Percentiles rank a stretch among this genome's conserved stretches.
These are phyloP conservation scores for Stegana nigrithorax DNA, from an alignment of 2,888 invertebrate species.

Conservation along the genomic window DNA sequence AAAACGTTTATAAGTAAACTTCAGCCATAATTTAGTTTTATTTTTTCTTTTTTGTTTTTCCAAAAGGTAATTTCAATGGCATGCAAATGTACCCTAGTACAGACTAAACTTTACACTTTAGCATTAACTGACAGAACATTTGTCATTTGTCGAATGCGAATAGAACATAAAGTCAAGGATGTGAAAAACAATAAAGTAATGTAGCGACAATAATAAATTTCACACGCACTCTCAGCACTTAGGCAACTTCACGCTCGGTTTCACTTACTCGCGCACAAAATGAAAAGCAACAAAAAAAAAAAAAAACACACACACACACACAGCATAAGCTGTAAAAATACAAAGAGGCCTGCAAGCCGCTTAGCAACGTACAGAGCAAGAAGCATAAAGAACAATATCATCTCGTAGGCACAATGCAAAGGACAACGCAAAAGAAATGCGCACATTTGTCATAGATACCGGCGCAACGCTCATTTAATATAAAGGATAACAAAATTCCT, in stretches of 20 bases:
- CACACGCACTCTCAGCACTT: constrained; percentile 41
- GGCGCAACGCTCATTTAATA: too few species aligned
- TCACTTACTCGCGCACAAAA: too few species aligned
- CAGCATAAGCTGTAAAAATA: constrained; percentile 28
- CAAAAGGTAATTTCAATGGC: neutral
- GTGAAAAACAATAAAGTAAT: constrained; percentile 41
- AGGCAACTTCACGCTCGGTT: neutral
- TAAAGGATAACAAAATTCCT: too few species aligned
- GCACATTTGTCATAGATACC: constrained; percentile 44
- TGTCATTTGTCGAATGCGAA: neutral
- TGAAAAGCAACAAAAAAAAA: neutral
- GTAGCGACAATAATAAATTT: constrained; percentile 43
- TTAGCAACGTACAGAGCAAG: neutral
- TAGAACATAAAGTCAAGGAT: constrained; percentile 29
- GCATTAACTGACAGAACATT: too few species aligned
- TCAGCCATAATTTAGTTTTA: neutral
- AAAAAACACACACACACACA: constrained; percentile 2
- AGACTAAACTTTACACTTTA: too few species aligned
- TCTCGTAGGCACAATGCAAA: constrained; percentile 29
- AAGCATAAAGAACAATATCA: constrained; percentile 8
- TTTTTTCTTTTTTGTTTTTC: neutral
- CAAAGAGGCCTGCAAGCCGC: constrained; percentile 30
- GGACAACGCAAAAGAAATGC: constrained; percentile 8
- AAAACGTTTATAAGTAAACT: too few species aligned
- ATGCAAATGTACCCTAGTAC: too few species aligned